Evolutionary conservation across 2,113 vertebrate genomes (phyloP).

Genomic region (Phaetusa simplex): DNA sequence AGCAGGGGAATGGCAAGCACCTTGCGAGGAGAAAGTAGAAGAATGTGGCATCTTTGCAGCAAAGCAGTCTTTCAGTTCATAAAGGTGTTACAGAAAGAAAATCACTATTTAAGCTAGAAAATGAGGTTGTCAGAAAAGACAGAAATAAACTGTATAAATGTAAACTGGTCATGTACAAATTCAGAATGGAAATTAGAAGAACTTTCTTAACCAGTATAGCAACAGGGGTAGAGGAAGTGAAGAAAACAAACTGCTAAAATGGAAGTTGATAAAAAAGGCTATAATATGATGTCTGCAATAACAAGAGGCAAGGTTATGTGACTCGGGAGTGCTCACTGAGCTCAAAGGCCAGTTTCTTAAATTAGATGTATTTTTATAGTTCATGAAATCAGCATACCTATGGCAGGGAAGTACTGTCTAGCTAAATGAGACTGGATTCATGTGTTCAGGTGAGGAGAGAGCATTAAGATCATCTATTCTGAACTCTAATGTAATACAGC

Average conservation of each 20-base stretch:
- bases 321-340: neutral
- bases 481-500: neutral
- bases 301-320: neutral
- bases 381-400: neutral
- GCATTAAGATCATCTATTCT: neutral
- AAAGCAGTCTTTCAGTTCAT: neutral
- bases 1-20: neutral
- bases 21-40: neutral
- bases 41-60: neutral
- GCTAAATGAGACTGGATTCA: neutral
- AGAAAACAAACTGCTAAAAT: neutral
- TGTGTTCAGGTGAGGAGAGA: constrained; percentile 8
- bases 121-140: neutral
- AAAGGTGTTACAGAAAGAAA: neutral
- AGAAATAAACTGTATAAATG: neutral
- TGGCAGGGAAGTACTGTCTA: neutral
- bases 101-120: neutral
- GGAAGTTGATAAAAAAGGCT: neutral
- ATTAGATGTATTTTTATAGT: neutral
- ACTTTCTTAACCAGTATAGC: neutral
- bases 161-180: neutral
- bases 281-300: neutral
- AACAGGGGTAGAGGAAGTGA: neutral
- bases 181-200: neutral
- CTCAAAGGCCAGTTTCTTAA: neutral